A percentile compares a stretch with the other conserved stretches of the same genome.
phyloP scores from a whole-genome alignment of 2,888 invertebrate genomes.

The Drosophila pseudotakahashii region DNA sequence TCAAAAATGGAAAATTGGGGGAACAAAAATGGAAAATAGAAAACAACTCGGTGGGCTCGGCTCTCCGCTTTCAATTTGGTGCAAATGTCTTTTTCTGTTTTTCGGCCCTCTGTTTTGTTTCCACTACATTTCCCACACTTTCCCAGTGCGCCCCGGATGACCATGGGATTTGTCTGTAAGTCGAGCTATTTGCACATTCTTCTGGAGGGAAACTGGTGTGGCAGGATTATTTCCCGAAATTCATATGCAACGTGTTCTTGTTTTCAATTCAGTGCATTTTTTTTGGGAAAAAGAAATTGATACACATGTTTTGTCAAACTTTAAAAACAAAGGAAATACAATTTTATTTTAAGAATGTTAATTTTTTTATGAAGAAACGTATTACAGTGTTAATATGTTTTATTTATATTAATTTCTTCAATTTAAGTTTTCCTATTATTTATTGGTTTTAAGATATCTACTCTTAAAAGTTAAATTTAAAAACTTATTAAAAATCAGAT shows the following conservation, averaged over 20 bases:
- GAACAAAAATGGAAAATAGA: constrained; percentile 12
- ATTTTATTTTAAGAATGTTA: no score
- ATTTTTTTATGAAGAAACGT: no score
- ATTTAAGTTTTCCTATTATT: no score
- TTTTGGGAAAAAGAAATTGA: not conserved
- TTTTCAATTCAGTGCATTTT: not conserved
- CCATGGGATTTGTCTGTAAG: constrained; percentile 35
- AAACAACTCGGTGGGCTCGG: constrained; percentile 29
- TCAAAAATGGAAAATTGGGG: constrained; percentile 9
- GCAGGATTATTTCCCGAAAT: not conserved
- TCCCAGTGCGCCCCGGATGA: constrained; percentile 22
- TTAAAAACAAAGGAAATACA: no score
- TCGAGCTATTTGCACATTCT: constrained; percentile 31
- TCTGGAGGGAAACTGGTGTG: constrained; percentile 7
- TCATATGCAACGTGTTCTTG: not conserved
- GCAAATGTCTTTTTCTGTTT: constrained; percentile 31
- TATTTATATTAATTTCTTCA: no score
- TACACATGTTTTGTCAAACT: no score
- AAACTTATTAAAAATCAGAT: no score
- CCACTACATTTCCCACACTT: constrained; percentile 37
- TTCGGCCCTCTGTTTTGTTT: constrained; percentile 21
- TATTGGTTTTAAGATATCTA: no score
- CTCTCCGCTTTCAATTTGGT: constrained; percentile 39
- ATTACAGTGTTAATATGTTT: no score
- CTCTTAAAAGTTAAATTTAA: no score